Percentiles rank a stretch among this genome's conserved stretches.
Evolutionary conservation across 2,888 invertebrate species (phyloP).

Genomic region (Linnaemya vulpina): DNA sequence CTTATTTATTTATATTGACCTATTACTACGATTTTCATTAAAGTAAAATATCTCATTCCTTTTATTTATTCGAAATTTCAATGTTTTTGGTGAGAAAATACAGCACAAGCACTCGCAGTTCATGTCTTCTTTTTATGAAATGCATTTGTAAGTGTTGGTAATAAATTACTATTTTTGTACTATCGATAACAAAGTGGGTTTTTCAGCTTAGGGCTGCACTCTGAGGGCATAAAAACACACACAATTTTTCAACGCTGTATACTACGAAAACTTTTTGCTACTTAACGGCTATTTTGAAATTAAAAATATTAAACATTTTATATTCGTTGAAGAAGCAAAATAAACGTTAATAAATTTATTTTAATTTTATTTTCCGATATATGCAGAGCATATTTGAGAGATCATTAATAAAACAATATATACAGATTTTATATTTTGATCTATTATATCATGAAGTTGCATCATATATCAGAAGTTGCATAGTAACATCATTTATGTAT

Average conservation of each 20-base stretch:
- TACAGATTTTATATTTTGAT: too few species aligned
- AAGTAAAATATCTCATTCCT: neutral
- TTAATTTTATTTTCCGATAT: too few species aligned
- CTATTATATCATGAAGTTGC: too few species aligned
- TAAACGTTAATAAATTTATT: too few species aligned
- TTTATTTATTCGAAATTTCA: conserved; percentile 48
- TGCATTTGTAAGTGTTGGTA: conserved; percentile 62
- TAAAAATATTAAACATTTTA: neutral
- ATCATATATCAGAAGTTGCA: too few species aligned
- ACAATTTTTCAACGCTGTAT: conserved; percentile 31
- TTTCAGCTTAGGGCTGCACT: conserved; percentile 46
- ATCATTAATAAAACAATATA: too few species aligned
- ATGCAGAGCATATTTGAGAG: too few species aligned
- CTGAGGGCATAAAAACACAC: neutral
- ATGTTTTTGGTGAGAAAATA: conserved; percentile 54
- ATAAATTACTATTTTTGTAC: conserved; percentile 30
- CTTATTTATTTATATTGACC: neutral
- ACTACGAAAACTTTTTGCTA: neutral
- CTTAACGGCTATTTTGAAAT: neutral
- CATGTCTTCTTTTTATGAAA: conserved; percentile 42
- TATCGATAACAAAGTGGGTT: conserved; percentile 59
- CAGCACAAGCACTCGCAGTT: conserved; percentile 46
- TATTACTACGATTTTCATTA: conserved; percentile 10
- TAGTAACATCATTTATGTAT: too few species aligned
- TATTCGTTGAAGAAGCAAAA: too few species aligned